Base-by-base conservation (phyloP, 2,113 vertebrate genomes). In the Paralichthys olivaceus region DNA sequence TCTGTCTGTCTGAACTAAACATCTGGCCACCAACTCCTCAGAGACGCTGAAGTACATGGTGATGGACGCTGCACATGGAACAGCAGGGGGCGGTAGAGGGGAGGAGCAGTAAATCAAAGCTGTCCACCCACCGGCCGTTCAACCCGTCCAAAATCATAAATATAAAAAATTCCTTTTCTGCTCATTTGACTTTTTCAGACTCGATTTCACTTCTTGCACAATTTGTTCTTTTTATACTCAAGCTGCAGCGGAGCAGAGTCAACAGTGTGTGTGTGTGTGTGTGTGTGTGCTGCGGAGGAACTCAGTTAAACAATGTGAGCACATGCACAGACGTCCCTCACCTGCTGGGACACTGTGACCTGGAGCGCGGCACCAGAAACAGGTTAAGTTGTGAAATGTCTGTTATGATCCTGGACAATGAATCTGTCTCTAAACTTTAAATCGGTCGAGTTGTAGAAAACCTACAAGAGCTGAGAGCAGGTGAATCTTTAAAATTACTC, bases 141-240 rank as follows among this genome's bases (percentile, higher is more conserved):
- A 2, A 5, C 49, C 28, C 67, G 37, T 40, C 68, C n/a, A 69
- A 26, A 77, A 26, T 45, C 25, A 77, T 85, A 67, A 79, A 85
- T 85, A 51, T 23, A 25, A 1, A 22, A 69, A 72, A 26, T 14
- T 20, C 14, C 70, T 65, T 63, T 23, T 58, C 34, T 22, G 25
- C 26, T 75, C 63, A 26, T 54, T 29, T 67, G 25, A 74, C 71
- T 72, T 77, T n/a, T 63, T 74, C 59, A 70, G 53, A 73, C 62
- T 75, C 53, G 0, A 23, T 77, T 79, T 81, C 15, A 69, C 58
- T 65, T 79, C 37, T 88, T 79, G 59, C 85, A 79, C 81, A 92
- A 85, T 77, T 64, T 79, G 51, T 72, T 32, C 57, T 73, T 26
- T 69, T 70, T 32, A 12, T 4, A 1, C 14, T 12, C 20, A 73